Evolutionary conservation across 2,113 vertebrate species (phyloP), one percentile per base, ranked within the genome.

Genomic region (Zosterops lateralis): DNA sequence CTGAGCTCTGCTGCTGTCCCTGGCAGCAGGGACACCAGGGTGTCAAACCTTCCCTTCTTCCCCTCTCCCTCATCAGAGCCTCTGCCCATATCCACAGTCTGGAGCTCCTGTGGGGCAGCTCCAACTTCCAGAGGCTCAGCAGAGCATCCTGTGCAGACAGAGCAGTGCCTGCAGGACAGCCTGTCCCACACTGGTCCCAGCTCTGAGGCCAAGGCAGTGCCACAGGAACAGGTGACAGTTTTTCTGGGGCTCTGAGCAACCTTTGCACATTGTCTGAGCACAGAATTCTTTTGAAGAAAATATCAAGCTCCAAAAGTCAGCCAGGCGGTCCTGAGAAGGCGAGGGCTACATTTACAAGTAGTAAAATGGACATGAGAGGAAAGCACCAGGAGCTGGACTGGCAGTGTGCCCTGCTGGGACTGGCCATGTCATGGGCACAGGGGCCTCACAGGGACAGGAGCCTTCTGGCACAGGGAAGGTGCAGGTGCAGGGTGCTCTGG

Each of bases 341-440:
- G 50, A 74, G 44, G 32, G 45, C 32, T 84, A 18, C 28, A 40
- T 68, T 50, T 28, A 56, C 14, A 56, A 38, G 28, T 14, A 13
- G 31, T 31, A 24, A 84, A 77, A 65, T 6, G 16, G n/a, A 40
- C 65, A 81, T 0, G 1, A 81, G 54, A 15, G 36, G 31, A 53
- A 70, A 56, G 45, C 5, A 4, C 9, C 50, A 66, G 79, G 44
- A 87, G 40, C 34, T 65, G 73, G 36, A 28, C 42, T 20, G 71
- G 62, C 80, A 89, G 32, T 0, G 0, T 53, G 47, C 21, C 31
- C 77, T 65, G 60, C 45, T 84, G 58, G 32, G 17, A 67, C 31
- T 1, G 0, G 47, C 14, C 20, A 10, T 1, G 4, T 10, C 72
- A 58, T 0, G 1, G 19, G 48, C 38, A 53, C 1, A 2, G 65